Evolutionary conservation across 1,140 invertebrate species (phyloP).

Genomic region (Trigoniulus corallinus): DNA sequence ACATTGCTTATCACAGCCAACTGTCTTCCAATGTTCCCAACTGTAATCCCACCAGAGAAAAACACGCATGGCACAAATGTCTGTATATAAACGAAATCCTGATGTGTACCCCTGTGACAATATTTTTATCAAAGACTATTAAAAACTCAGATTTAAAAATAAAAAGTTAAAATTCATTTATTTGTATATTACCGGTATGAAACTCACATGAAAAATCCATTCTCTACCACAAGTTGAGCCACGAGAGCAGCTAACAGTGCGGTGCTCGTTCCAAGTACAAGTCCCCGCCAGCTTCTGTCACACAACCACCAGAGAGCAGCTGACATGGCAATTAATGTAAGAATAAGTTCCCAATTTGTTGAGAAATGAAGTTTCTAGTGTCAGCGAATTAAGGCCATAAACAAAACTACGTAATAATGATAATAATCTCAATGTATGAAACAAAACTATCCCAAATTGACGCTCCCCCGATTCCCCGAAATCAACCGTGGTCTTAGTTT

Average conservation of each 20-base stretch:
- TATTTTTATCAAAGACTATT: background rate
- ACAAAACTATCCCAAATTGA: too few relatives aligned
- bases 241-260: constrained; percentile 27
- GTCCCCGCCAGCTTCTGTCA: constrained; percentile 27
- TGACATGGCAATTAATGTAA: constrained; percentile 27
- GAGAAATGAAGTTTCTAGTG: constrained; percentile 30
- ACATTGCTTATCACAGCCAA: constrained; percentile 18
- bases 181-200: constrained; percentile 10
- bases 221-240: constrained; percentile 28
- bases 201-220: constrained; percentile 25
- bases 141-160: background rate
- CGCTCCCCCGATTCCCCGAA: too few relatives aligned
- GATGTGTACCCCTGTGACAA: constrained; percentile 25
- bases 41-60: constrained; percentile 32
- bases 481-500: too few relatives aligned
- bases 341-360: constrained; percentile 27
- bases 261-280: constrained; percentile 25
- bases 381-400: background rate
- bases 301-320: constrained; percentile 31
- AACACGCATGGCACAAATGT: constrained; percentile 32
- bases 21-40: constrained; percentile 31
- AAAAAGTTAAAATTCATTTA: constrained; percentile 1
- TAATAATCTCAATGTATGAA: too few relatives aligned
- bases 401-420: background rate
- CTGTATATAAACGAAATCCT: constrained; percentile 29